Evolutionary conservation across 2,113 vertebrate genomes (phyloP).

Genomic region (Euleptes europaea): DNA sequence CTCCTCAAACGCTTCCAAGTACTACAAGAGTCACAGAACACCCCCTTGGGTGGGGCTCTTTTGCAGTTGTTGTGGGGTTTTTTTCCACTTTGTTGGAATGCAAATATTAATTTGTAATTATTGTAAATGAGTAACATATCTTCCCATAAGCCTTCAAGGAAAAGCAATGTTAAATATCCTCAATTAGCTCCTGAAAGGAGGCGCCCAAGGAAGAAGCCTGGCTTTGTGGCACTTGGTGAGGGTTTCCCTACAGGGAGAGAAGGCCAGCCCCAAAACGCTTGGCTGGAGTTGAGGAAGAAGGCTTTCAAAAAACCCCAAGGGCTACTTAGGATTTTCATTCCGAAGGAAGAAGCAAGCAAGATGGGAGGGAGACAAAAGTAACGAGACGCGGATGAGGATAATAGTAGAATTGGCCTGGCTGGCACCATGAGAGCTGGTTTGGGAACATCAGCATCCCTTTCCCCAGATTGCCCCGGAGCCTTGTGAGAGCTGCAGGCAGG

Average conservation of each 20-base stretch:
- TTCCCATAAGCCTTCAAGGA: neutral
- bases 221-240: too few relatives aligned
- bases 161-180: neutral
- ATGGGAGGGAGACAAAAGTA: too few relatives aligned
- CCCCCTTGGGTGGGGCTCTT: neutral
- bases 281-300: too few relatives aligned
- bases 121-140: neutral
- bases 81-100: neutral
- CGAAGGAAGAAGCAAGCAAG: too few relatives aligned
- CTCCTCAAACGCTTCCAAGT: neutral
- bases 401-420: too few relatives aligned
- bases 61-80: neutral
- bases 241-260: too few relatives aligned
- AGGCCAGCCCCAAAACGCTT: too few relatives aligned
- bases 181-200: neutral
- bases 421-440: conserved; percentile 44
- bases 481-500: conserved; percentile 68
- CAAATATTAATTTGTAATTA: neutral
- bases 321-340: too few relatives aligned
- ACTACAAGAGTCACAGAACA: neutral
- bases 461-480: conserved; percentile 70
- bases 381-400: too few relatives aligned
- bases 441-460: conserved; percentile 72
- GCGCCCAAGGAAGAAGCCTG: neutral
- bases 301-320: too few relatives aligned